phyloP scores from a whole-genome alignment of 2,113 vertebrate species.

The Guaruba guarouba region DNA sequence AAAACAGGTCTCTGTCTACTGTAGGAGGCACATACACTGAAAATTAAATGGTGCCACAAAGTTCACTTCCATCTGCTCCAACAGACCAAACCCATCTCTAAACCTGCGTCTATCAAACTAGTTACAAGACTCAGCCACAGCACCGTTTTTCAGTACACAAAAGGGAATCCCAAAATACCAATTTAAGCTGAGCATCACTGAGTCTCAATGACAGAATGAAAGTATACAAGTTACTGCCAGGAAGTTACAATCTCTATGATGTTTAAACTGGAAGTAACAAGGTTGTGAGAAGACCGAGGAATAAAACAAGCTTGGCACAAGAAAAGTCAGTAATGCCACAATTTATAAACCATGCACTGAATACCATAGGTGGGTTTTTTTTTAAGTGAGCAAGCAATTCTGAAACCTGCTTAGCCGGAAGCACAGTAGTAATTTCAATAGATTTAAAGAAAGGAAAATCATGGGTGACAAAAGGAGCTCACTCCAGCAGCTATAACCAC shows the following conservation, averaged over 20 bases:
- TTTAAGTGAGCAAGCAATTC: background rate
- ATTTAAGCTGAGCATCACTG: background rate
- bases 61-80: background rate
- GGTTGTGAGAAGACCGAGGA: background rate
- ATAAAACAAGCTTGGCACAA: background rate
- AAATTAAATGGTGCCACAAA: background rate
- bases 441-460: background rate
- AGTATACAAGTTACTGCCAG: background rate
- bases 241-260: background rate
- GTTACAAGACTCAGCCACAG: background rate
- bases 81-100: background rate
- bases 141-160: background rate
- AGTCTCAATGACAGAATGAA: background rate
- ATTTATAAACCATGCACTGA: background rate
- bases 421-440: background rate
- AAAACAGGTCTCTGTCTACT: background rate
- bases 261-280: background rate
- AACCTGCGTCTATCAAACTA: background rate
- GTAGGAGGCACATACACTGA: background rate
- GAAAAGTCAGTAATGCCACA: background rate
- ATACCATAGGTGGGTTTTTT: background rate
- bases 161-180: background rate
- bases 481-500: background rate
- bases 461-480: background rate
- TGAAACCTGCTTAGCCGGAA: background rate